phyloP scores from a whole-genome alignment of 2,888 invertebrate genomes.

The Bimastos eiseni region DNA sequence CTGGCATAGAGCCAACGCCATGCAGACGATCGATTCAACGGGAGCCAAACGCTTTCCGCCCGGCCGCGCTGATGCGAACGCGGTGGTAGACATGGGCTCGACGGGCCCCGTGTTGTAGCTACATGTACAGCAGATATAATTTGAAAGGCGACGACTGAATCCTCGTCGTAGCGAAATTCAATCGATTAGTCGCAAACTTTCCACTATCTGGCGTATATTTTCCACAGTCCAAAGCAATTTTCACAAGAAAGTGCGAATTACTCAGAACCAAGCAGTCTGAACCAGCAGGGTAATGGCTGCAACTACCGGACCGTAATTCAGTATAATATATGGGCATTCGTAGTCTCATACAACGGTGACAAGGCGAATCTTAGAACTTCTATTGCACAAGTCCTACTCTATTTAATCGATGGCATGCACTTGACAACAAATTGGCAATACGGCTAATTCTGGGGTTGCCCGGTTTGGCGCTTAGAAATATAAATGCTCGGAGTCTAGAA shows the following conservation, averaged over 20 bases:
- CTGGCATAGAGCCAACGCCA: neutral
- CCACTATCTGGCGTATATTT: neutral
- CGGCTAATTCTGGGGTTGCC: too few species aligned
- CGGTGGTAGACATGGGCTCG: neutral
- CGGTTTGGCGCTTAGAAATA: too few species aligned
- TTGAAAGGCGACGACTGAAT: neutral
- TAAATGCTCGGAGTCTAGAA: too few species aligned
- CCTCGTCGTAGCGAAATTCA: neutral
- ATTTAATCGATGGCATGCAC: too few species aligned
- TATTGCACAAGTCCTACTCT: too few species aligned
- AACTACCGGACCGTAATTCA: neutral
- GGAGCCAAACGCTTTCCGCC: neutral
- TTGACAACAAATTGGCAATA: too few species aligned
- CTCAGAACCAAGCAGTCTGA: too few species aligned
- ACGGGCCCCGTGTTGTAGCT: neutral
- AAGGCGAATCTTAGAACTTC: too few species aligned
- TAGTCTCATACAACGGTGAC: too few species aligned
- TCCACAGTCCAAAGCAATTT: too few species aligned
- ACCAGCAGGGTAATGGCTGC: neutral
- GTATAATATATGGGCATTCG: too few species aligned
- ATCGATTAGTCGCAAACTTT: neutral
- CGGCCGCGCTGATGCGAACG: neutral
- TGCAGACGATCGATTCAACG: neutral
- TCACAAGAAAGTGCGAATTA: too few species aligned
- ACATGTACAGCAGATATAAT: neutral